Conservation (phyloP, 2,113 vertebrate species). For the Scartelaos histophorus region DNA sequence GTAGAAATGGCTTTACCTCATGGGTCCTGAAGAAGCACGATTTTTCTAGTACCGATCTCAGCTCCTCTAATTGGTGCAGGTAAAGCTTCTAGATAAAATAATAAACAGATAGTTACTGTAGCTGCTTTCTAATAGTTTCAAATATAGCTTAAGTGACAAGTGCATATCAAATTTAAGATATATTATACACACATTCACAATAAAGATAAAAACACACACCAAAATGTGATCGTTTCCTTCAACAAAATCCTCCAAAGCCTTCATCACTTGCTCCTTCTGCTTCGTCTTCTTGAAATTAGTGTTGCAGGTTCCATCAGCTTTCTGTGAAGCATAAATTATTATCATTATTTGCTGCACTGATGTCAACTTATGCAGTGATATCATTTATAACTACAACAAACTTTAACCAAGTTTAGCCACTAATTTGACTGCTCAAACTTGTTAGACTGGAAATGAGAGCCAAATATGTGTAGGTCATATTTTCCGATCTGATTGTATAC, state of each 20-base stretch:
- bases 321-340: conserved; percentile 64
- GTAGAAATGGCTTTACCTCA: conserved; percentile 75
- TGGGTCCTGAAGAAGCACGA: conserved; percentile 86
- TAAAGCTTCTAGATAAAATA: conserved; percentile 76
- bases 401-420: background rate
- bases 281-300: conserved; percentile 90
- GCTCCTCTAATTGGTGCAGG: conserved; percentile 77
- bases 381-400: background rate
- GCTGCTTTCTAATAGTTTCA: background rate
- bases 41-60: conserved; percentile 78
- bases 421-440: background rate
- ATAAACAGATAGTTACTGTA: background rate
- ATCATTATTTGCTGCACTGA: background rate
- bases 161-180: background rate
- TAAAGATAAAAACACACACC: conserved; percentile 69
- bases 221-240: conserved; percentile 76
- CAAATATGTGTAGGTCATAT: conserved; percentile 4
- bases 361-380: background rate
- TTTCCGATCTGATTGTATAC: conserved; percentile 13
- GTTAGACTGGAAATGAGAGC: conserved; percentile 16
- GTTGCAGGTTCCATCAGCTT: conserved; percentile 84
- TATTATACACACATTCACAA: background rate
- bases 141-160: background rate
- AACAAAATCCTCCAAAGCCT: conserved; percentile 83
- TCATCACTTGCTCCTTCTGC: conserved; percentile 81